Base-by-base conservation (phyloP, 2,888 invertebrate genomes). In the Artemia sp. region DNA sequence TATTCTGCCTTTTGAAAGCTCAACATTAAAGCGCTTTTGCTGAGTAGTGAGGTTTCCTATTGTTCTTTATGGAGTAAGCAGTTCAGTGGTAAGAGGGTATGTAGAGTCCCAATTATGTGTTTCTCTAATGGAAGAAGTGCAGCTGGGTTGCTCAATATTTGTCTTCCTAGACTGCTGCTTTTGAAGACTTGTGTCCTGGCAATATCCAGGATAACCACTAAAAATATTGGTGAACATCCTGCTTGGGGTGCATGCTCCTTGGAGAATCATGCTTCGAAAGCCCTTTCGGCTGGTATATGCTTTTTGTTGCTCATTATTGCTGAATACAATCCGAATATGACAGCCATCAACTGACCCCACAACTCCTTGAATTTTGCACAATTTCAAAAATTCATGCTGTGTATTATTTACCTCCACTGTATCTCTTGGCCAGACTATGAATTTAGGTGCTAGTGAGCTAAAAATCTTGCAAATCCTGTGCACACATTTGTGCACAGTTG, bases 131-230 rank as follows among this genome's bases (percentile, higher is more conserved):
- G 58, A 8, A 8, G 6, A 12, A 6, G 3, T 14, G 12, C 4
- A 7, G 4, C 8, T 50, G 14, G 52, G 7, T 50, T 8, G 14
- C 19, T 19, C 51, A 53, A 2, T 10, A 70, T 38, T 24, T 67
- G 52, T 52, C 14, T 64, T 51, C 52, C 71, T 10, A 74, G 66
- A 38, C 14, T 38, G 14, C 72, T 71, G 67, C 72, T 72, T 52
- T 70, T 51, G 51, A 72, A 72, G 1, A 74, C 72, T 52, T 14
- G 72, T 73, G 69, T 74, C 73, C 70, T 74, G 73, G 11, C 53
- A 67, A 68, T 70, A 72, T 12, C 74, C 74, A 38, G 73, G 73
- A 68, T 71, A 73, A 2, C 74, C 73, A 67, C 69, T 67, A 69
- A 72, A 73, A 12, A 67, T 58, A 69, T 72, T 52, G 19, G 52